Evolutionary conservation across 2,797 vertebrate genomes (phyloP).

Genomic region (Pogonophryne albipinna): DNA sequence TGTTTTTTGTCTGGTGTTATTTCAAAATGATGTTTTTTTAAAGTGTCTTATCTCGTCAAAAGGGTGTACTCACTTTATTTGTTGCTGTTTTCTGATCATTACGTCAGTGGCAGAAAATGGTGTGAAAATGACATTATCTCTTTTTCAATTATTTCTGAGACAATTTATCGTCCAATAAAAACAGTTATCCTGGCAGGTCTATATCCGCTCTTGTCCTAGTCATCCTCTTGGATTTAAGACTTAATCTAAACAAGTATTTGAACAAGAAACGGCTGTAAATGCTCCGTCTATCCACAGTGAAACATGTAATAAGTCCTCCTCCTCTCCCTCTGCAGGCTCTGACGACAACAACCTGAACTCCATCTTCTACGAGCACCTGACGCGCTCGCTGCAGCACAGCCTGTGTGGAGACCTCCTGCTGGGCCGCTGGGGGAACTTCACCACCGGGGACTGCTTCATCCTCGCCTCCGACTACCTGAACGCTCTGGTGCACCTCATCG

Average conservation of each 20-base stretch:
- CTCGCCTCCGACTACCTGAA: conserved; percentile 99
- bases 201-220: not conserved
- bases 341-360: conserved; percentile 99
- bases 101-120: too few species aligned
- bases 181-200: too few species aligned
- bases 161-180: too few species aligned
- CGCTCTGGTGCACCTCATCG: conserved; percentile 96
- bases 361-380: conserved; percentile 98
- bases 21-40: too few species aligned
- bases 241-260: not conserved
- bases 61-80: too few species aligned
- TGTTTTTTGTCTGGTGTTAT: too few species aligned
- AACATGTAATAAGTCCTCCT: not conserved
- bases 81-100: too few species aligned
- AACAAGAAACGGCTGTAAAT: not conserved
- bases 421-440: conserved; percentile 97
- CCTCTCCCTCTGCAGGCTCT: conserved; percentile 84
- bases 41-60: too few species aligned
- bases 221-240: not conserved
- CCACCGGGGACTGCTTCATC: conserved; percentile 98
- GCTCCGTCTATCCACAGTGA: not conserved
- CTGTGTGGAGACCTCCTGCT: conserved; percentile 95
- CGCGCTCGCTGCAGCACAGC: conserved; percentile 96
- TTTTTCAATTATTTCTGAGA: too few species aligned
- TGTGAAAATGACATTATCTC: too few species aligned